phyloP scores from a whole-genome alignment of 2,888 invertebrate species.

The Tiphia femorata region DNA sequence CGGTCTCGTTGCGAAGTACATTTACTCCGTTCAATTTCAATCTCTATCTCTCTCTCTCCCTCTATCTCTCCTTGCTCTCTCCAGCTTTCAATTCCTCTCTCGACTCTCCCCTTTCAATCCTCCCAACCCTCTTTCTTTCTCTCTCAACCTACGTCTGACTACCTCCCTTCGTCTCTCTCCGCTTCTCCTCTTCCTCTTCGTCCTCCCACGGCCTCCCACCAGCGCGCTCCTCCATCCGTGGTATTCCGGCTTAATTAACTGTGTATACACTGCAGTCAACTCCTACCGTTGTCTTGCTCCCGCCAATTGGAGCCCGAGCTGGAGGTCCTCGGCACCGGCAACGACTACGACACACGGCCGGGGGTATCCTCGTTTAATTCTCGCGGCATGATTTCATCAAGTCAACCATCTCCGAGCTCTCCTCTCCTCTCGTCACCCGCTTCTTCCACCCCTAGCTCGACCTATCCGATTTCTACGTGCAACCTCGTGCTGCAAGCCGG shows the following conservation, averaged over 20 bases:
- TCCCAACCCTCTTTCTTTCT: constrained; percentile 6
- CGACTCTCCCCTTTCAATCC: constrained; percentile 18
- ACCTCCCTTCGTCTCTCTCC: constrained; percentile 28
- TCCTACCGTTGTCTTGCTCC: constrained; percentile 66
- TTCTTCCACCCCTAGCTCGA: not conserved
- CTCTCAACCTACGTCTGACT: constrained; percentile 28
- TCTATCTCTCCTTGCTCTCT: constrained; percentile 10
- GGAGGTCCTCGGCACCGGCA: not conserved
- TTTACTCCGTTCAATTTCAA: constrained; percentile 17
- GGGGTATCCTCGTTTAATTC: constrained; percentile 57
- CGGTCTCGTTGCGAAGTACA: constrained; percentile 17
- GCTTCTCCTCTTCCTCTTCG: constrained; percentile 15
- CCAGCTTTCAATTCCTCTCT: constrained; percentile 20
- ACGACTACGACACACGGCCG: constrained; percentile 46
- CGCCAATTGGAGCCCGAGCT: constrained; percentile 62
- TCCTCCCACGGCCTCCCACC: constrained; percentile 30
- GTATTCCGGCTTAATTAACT: constrained; percentile 66
- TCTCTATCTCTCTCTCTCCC: constrained; percentile 21
- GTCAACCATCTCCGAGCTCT: constrained; percentile 54
- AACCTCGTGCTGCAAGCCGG: too few species aligned
- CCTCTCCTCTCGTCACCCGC: constrained; percentile 15
- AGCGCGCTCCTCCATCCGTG: constrained; percentile 41
- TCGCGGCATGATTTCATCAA: constrained; percentile 66
- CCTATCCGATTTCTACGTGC: too few species aligned
- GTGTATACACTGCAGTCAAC: constrained; percentile 67